Evolutionary conservation across 2,888 invertebrate species (phyloP).

Genomic region (Drosophila fungiperda): DNA sequence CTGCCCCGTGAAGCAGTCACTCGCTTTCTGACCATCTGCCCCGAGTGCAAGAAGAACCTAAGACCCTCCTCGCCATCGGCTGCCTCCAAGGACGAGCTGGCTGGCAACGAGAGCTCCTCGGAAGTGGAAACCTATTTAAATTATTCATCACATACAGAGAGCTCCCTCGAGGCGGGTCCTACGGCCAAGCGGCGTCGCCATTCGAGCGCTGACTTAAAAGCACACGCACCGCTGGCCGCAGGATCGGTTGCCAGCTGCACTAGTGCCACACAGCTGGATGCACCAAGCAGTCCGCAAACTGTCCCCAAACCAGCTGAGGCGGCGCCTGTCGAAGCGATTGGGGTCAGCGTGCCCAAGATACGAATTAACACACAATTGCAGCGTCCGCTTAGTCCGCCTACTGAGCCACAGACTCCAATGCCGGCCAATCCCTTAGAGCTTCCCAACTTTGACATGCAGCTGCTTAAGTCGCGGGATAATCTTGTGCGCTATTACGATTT

Average conservation of each 20-base stretch:
- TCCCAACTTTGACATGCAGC: slow-evolving; percentile 72
- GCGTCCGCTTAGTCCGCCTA: slow-evolving; percentile 71
- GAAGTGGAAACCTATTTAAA: slow-evolving; percentile 82
- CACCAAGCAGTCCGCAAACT: slow-evolving; percentile 31
- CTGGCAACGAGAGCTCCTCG: slow-evolving; percentile 84
- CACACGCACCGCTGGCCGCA: slow-evolving; percentile 32
- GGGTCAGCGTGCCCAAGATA: slow-evolving; percentile 73
- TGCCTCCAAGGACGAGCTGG: slow-evolving; percentile 77
- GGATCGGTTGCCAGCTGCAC: slow-evolving; percentile 40
- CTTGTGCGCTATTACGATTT: slow-evolving; percentile 83
- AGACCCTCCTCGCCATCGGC: slow-evolving; percentile 82
- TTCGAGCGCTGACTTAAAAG: slow-evolving; percentile 71
- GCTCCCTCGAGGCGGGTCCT: slow-evolving; percentile 80
- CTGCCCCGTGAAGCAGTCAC: slow-evolving; percentile 98
- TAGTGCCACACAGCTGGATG: slow-evolving; percentile 23
- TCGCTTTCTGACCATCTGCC: slow-evolving; percentile 96
- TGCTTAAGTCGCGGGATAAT: slow-evolving; percentile 81
- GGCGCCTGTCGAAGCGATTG: slow-evolving; percentile 36
- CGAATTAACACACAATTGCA: slow-evolving; percentile 80
- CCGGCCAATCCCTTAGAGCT: slow-evolving; percentile 15
- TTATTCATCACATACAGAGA: slow-evolving; percentile 83
- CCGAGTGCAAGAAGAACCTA: slow-evolving; percentile 89
- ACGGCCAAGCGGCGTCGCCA: slow-evolving; percentile 72
- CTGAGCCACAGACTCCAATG: slow-evolving; percentile 12
- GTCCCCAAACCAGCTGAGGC: slow-evolving; percentile 5